Percentiles rank a stretch among this genome's conserved stretches.
phyloP scores from a whole-genome alignment of 2,888 invertebrate species.

The Tachina fera region DNA sequence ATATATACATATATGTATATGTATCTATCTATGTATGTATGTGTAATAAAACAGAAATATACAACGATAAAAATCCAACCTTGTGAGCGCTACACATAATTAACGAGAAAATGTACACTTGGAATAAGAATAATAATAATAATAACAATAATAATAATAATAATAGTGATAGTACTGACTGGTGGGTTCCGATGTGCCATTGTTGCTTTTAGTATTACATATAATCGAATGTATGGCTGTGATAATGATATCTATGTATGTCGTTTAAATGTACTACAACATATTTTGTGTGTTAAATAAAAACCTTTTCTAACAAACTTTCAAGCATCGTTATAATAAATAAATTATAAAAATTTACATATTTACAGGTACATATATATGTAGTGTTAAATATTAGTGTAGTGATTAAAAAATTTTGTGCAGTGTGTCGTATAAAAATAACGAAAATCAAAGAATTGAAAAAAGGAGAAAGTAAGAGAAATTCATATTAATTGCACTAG shows the following conservation, averaged over 20 bases:
- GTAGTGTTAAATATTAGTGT: not conserved
- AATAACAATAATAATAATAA: slow-evolving; percentile 13
- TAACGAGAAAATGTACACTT: slow-evolving; percentile 59
- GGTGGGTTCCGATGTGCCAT: slow-evolving; percentile 46
- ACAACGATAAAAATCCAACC: slow-evolving; percentile 59
- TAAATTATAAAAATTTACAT: not conserved
- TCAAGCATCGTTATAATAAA: not conserved
- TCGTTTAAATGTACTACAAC: not conserved
- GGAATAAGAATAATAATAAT: not conserved
- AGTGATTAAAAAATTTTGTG: no score
- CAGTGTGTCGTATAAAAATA: no score
- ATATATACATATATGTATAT: not conserved
- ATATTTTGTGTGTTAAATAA: slow-evolving; percentile 1
- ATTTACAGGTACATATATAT: not conserved
- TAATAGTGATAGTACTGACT: slow-evolving; percentile 28
- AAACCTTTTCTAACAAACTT: slow-evolving; percentile 60
- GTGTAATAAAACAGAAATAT: not conserved
- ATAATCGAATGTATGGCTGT: slow-evolving; percentile 24
- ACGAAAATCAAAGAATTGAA: no score
- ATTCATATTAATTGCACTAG: no score
- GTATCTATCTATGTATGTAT: no score
- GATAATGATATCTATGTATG: slow-evolving; percentile 58
- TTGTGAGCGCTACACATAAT: slow-evolving; percentile 68
- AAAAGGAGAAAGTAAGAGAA: no score
- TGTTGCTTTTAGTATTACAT: slow-evolving; percentile 37